Evolutionary conservation across 2,888 invertebrate genomes (phyloP).

Genomic region (Limnephilus rhombicus): DNA sequence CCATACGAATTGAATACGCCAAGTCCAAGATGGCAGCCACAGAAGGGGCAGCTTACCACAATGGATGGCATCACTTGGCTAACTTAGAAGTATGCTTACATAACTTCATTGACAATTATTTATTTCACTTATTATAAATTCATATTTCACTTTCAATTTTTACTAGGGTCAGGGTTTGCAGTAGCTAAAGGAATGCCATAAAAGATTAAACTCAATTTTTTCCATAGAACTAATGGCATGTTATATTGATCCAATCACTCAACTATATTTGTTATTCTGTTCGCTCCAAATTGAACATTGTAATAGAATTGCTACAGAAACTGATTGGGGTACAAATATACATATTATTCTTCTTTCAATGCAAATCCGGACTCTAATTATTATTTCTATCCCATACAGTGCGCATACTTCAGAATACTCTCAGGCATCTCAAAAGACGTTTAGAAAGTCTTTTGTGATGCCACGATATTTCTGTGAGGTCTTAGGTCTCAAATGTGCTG

Average conservation of each 20-base stretch:
- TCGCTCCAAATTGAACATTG: not conserved
- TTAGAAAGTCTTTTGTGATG: not conserved
- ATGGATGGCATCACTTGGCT: constrained; percentile 74
- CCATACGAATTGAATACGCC: constrained; percentile 99
- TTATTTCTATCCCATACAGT: not conserved
- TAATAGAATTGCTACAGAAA: not conserved
- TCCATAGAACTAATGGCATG: not conserved
- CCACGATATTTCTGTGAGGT: not conserved
- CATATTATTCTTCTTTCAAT: not conserved
- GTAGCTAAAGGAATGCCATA: not conserved
- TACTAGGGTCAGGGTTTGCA: not conserved
- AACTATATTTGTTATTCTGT: not conserved
- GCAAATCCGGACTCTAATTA: not conserved
- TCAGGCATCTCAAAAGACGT: not conserved
- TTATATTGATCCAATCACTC: not conserved
- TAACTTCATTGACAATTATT: constrained; percentile 37
- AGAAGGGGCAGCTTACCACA: constrained; percentile 77
- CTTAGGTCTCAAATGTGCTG: not conserved
- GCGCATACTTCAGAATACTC: not conserved
- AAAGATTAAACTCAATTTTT: not conserved
- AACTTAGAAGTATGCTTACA: constrained; percentile 65
- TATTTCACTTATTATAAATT: not conserved
- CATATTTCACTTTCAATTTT: not conserved
- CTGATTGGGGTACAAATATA: not conserved
- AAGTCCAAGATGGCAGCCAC: constrained; percentile 98